phyloP scores from a whole-genome alignment of 1,140 invertebrate species.

The Drosophila aff. region DNA sequence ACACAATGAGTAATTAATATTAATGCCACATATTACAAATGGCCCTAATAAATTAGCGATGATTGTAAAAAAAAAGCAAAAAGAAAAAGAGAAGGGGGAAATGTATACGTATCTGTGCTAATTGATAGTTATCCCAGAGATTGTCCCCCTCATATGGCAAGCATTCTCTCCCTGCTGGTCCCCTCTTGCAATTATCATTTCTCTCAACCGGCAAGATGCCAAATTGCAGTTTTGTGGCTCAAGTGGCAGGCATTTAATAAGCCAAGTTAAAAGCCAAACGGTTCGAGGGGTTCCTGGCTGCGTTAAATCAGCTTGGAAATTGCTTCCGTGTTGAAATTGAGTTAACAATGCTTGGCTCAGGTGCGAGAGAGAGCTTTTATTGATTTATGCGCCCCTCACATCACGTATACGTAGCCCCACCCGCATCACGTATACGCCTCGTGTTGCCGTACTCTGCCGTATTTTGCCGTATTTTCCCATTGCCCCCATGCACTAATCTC shows the following conservation, averaged over 20 bases:
- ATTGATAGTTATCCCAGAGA: slow-evolving; percentile 5
- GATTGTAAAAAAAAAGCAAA: neutral
- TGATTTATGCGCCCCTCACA: slow-evolving; percentile 72
- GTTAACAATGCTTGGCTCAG: slow-evolving; percentile 65
- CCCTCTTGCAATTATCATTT: neutral
- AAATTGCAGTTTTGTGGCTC: slow-evolving; percentile 39
- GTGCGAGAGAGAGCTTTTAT: slow-evolving; percentile 48
- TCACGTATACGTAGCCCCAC: slow-evolving; percentile 45
- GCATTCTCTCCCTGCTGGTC: neutral
- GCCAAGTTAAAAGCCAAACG: slow-evolving; percentile 39
- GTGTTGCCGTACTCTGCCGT: slow-evolving; percentile 3
- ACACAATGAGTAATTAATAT: slow-evolving; percentile 16
- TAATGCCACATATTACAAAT: slow-evolving; percentile 12
- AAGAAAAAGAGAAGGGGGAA: too few relatives aligned
- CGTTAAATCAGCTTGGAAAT: slow-evolving; percentile 55
- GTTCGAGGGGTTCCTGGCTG: slow-evolving; percentile 18
- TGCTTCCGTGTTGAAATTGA: slow-evolving; percentile 80
- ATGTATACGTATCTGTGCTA: neutral
- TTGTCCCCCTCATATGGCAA: neutral
- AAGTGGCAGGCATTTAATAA: slow-evolving; percentile 43
- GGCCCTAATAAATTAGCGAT: slow-evolving; percentile 34
- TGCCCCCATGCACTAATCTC: slow-evolving; percentile 47
- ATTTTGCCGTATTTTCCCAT: slow-evolving; percentile 10
- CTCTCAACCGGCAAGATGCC: slow-evolving; percentile 25
- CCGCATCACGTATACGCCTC: slow-evolving; percentile 51